Evolutionary conservation across 1,140 invertebrate species (phyloP).

Genomic region (Diabrotica undecimpunctata): DNA sequence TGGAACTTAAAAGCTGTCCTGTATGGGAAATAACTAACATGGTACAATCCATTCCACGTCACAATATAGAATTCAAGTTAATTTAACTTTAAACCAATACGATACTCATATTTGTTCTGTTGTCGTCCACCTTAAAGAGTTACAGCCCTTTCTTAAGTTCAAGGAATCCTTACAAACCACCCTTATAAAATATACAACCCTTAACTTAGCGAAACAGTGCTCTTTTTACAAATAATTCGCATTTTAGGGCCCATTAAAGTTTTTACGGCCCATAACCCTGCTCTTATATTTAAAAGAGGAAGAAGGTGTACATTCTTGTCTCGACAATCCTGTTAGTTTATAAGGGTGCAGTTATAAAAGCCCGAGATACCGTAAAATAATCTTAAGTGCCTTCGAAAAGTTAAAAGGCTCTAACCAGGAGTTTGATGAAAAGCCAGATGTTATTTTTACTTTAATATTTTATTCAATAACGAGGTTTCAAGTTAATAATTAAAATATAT

Average conservation of each 20-base stretch:
- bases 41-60: no score
- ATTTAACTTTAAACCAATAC: no score
- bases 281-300: not conserved
- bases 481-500: no score
- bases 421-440: not conserved
- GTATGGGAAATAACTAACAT: no score
- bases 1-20: no score
- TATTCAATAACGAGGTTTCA: no score
- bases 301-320: not conserved
- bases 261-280: not conserved
- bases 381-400: not conserved
- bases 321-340: not conserved
- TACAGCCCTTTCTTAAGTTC: no score
- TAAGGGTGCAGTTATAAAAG: not conserved
- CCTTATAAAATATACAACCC: not conserved
- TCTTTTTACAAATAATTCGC: not conserved
- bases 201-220: not conserved
- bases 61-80: no score
- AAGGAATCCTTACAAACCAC: not conserved
- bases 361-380: not conserved
- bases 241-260: slow-evolving; percentile 1
- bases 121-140: no score
- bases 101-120: no score
- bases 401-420: not conserved
- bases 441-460: no score